These are phyloP conservation scores for Nycticryphes semicollaris DNA, from an alignment of 2,113 vertebrate species.

Conservation along the genomic window DNA sequence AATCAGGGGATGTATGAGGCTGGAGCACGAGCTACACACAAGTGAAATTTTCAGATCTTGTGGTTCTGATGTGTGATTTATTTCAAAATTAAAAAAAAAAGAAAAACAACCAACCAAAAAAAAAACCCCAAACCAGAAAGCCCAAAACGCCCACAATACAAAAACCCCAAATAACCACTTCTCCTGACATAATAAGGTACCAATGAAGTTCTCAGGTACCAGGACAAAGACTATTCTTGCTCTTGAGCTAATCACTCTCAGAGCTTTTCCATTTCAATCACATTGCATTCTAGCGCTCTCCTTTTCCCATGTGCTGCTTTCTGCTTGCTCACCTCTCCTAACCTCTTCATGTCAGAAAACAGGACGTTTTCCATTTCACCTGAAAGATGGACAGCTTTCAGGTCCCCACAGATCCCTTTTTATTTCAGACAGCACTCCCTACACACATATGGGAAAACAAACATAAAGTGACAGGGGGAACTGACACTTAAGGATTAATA, in stretches of 20 bases:
- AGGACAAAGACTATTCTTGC: neutral
- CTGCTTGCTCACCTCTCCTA: neutral
- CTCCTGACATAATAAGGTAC: neutral
- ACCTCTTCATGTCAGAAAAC: neutral
- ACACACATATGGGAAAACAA: neutral
- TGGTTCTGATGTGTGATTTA: neutral
- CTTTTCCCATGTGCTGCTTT: neutral
- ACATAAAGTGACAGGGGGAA: no score
- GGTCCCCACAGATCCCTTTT: neutral
- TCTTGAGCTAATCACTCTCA: neutral
- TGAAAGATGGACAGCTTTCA: neutral
- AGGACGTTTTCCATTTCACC: neutral
- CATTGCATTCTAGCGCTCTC: neutral
- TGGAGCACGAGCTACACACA: neutral
- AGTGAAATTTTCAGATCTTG: neutral
- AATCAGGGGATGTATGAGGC: neutral
- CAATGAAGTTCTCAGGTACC: neutral
- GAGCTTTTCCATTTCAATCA: neutral
- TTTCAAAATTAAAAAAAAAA: neutral
- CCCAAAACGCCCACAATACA: no score
- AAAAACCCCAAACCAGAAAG: no score
- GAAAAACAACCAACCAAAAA: no score
- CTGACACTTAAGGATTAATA: no score
- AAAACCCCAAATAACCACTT: neutral
- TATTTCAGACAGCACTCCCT: neutral